Percentiles rank a stretch among this genome's conserved stretches.
Conservation (phyloP, 2,797 vertebrate species). For the Ibycter americanus region DNA sequence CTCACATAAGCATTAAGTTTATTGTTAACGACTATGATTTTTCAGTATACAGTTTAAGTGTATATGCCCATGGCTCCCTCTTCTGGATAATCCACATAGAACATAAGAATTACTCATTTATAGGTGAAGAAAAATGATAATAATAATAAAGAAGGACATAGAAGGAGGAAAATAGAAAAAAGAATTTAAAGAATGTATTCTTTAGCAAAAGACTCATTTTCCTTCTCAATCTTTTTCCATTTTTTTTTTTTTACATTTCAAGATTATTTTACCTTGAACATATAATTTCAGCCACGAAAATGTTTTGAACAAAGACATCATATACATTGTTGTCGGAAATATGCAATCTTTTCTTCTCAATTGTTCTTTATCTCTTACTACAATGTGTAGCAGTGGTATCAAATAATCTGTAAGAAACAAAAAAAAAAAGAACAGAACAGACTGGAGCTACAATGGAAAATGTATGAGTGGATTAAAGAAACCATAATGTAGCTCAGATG, state of each 20-base stretch:
- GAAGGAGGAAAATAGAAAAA: neutral
- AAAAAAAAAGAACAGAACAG: neutral
- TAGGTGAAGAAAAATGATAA: neutral
- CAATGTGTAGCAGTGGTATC: fast-evolving
- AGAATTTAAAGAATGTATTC: neutral
- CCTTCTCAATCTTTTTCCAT: neutral
- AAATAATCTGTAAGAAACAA: neutral
- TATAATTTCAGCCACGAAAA: neutral
- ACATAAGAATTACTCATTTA: neutral
- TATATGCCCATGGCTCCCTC: constrained; percentile 10
- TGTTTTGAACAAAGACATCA: neutral
- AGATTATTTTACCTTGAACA: neutral
- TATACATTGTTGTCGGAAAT: neutral
- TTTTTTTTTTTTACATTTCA: neutral
- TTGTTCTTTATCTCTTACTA: neutral
- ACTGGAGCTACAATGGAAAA: neutral
- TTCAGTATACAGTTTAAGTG: neutral
- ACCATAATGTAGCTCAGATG: neutral
- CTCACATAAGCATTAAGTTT: neutral
- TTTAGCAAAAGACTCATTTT: neutral
- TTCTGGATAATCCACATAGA: constrained; percentile 29
- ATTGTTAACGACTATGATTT: neutral
- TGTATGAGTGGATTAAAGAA: neutral
- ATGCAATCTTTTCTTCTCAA: neutral
- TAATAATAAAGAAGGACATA: neutral